Evolutionary conservation across 1,140 invertebrate genomes (phyloP).

Genomic region (Ridgeia piscesae): DNA sequence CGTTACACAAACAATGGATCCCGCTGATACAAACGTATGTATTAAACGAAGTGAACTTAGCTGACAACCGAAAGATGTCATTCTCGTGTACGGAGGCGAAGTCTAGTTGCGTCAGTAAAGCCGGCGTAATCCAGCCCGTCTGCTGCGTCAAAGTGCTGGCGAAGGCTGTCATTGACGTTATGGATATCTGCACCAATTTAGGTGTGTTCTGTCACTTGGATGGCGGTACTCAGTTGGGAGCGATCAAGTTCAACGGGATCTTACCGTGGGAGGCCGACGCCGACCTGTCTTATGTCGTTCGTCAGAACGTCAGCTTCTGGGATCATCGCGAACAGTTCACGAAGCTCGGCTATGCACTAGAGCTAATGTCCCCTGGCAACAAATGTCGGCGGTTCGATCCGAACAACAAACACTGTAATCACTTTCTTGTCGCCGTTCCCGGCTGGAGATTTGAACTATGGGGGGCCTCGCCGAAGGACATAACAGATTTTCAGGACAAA

Average conservation of each 20-base stretch:
- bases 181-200: not conserved
- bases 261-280: not conserved
- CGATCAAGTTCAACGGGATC: not conserved
- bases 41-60: not conserved
- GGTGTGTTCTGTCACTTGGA: not conserved
- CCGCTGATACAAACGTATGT: not conserved
- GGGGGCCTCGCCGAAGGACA: not conserved
- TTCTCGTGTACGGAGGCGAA: not conserved
- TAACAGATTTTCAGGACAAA: not conserved
- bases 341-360: not conserved
- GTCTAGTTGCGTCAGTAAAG: not conserved
- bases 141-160: not conserved
- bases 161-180: not conserved
- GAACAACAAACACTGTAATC: not conserved
- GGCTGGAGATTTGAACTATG: not conserved
- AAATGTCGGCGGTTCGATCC: not conserved
- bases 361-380: not conserved
- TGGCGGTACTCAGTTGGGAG: not conserved
- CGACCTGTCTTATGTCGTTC: not conserved
- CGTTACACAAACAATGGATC: not conserved
- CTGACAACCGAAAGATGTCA: not conserved
- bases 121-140: not conserved
- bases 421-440: not conserved
- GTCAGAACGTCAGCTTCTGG: not conserved
- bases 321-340: not conserved